phyloP scores from a whole-genome alignment of 2,113 vertebrate genomes.

The Xiphophorus hellerii region DNA sequence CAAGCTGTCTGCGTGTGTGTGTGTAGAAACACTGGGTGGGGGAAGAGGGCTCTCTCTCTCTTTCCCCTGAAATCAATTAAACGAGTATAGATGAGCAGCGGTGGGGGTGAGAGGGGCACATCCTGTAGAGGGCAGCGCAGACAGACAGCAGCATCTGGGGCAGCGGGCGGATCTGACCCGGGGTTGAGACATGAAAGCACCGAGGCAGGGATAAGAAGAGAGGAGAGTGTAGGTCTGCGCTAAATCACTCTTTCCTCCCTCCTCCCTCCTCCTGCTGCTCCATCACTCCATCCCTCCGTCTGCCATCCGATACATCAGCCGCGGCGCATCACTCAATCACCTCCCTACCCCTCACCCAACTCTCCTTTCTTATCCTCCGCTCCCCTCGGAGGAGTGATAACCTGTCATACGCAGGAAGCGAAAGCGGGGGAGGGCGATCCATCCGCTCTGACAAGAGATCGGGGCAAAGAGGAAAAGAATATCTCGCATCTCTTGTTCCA shows the following conservation, averaged over 20 bases:
- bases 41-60: conserved; percentile 47
- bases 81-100: conserved; percentile 61
- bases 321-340: conserved; percentile 65
- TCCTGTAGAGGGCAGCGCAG: conserved; percentile 79
- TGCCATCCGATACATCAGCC: conserved; percentile 75
- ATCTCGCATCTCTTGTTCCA: conserved; percentile 75
- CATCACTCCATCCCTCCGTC: conserved; percentile 45
- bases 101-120: conserved; percentile 72
- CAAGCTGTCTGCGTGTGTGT: conserved; percentile 52
- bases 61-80: conserved; percentile 89
- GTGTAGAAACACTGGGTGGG: conserved; percentile 53
- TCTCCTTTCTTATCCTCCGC: conserved; percentile 32
- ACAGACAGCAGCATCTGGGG: conserved; percentile 92
- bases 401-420: conserved; percentile 80
- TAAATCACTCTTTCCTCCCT: conserved; percentile 83
- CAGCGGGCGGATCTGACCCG: conserved; percentile 79
- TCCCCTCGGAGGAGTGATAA: conserved; percentile 67
- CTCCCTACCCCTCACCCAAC: not conserved
- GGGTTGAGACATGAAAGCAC: conserved; percentile 85
- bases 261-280: not conserved
- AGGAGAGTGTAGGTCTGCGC: conserved; percentile 71
- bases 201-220: conserved; percentile 78
- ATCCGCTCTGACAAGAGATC: conserved; percentile 59
- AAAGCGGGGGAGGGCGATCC: conserved; percentile 56
- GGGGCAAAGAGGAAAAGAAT: conserved; percentile 66